Evolutionary conservation across 2,888 invertebrate species (phyloP), one percentile per base, ranked within the genome.

Genomic region (Phymatocera aterrima): DNA sequence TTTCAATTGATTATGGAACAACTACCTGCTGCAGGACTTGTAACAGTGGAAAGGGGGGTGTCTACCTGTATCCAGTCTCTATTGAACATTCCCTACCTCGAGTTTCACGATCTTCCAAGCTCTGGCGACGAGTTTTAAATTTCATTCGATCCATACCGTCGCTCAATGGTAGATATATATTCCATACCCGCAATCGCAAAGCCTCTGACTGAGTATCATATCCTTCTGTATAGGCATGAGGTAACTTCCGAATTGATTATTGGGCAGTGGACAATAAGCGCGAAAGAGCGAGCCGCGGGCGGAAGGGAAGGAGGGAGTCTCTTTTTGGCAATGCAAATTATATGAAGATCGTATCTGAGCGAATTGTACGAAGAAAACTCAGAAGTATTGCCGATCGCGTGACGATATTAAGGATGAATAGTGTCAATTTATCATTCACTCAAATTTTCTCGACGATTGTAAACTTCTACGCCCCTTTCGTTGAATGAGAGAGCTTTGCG

Each of bases 401-500:
- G 65, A 68, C 54, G 64, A 79, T 31, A 37, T 64, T 37, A 43
- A 31, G 34, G 72, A 51, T 37, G 65, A 57, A 68, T 77, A 81
- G 72, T 48, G 65, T 77, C 79, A 68, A 81, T 81, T 81, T 79
- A 79, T 81, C 79, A 81, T 79, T 79, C 75, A 61, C 37, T 77
- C 40, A 79, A 81, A 79, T 79, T 74, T 77, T 75, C 78, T 78
- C 24, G 24, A 24, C 77, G 75, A 78, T 78, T 68, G 46, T 77
- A 75, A 78, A 77, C 74, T 74, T 60, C 43, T 46, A 72, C 51
- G 31, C 43, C 15, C 37, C 75, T 40, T 40, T 57, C 79, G 60
- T 51, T 79, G 81, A 81, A 82, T 81, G 48, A 81, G 80, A 82
- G 77, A 51, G 78, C 80, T 82, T 80, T 80, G 37, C 77, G 57